Percentiles rank a stretch among this genome's conserved stretches.
Evolutionary conservation across 2,113 vertebrate species (phyloP).

Genomic region (Psephotus haematonotus): DNA sequence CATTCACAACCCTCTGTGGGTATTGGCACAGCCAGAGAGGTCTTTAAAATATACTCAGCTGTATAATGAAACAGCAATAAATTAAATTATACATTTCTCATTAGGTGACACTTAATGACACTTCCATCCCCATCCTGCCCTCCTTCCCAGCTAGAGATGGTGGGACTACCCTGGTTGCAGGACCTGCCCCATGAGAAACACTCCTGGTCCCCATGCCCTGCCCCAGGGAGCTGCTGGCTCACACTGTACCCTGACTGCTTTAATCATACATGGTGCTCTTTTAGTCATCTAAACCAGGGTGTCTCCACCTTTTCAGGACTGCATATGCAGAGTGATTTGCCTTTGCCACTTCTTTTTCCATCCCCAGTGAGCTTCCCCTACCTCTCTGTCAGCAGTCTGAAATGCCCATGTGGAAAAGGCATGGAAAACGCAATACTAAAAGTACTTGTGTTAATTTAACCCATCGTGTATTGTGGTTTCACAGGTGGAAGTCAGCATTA

Average conservation of each 20-base stretch:
- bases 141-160: neutral
- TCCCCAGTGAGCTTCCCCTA: fast-evolving
- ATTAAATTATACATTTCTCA: neutral
- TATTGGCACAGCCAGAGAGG: neutral
- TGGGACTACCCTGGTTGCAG: neutral
- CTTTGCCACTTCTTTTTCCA: neutral
- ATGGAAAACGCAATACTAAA: neutral
- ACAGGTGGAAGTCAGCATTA: neutral
- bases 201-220: fast-evolving
- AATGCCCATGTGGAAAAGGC: neutral
- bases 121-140: neutral
- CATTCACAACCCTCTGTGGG: neutral
- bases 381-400: neutral
- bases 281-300: neutral
- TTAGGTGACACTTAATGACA: neutral
- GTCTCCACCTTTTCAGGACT: neutral
- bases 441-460: neutral
- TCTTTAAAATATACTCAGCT: neutral
- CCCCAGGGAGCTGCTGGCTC: neutral
- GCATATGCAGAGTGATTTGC: neutral
- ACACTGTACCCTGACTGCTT: neutral
- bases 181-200: neutral
- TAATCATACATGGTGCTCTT: neutral
- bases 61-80: neutral
- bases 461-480: neutral